phyloP scores from a whole-genome alignment of 1,140 invertebrate genomes.

The Carcinoscorpius rotundicauda region DNA sequence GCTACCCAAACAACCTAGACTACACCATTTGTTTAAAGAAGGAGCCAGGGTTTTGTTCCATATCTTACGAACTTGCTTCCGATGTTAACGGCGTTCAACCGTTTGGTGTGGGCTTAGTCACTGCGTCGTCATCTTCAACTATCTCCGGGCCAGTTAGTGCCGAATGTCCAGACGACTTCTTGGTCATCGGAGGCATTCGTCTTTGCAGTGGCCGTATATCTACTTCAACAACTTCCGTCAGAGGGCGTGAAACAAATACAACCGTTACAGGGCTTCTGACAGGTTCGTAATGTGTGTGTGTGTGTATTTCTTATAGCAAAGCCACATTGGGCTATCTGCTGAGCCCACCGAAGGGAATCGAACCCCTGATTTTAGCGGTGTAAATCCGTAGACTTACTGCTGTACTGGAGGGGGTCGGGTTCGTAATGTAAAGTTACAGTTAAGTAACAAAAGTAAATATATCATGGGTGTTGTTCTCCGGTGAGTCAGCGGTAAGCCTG shows the following conservation, averaged over 20 bases:
- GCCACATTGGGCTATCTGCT: no score
- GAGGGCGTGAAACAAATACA: slow-evolving; percentile 6
- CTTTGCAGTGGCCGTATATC: slow-evolving; percentile 18
- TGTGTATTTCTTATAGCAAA: no score
- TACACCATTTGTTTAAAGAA: slow-evolving; percentile 28
- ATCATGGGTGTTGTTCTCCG: no score
- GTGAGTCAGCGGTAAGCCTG: no score
- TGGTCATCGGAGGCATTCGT: slow-evolving; percentile 22
- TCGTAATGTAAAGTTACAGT: no score
- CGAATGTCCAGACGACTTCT: slow-evolving; percentile 24
- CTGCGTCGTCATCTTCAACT: neutral
- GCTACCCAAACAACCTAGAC: slow-evolving; percentile 44
- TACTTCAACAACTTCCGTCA: slow-evolving; percentile 5
- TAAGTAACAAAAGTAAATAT: no score
- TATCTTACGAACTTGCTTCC: slow-evolving; percentile 39
- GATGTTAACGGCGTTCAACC: slow-evolving; percentile 15
- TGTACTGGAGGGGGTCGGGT: no score
- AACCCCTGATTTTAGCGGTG: no score
- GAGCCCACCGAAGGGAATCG: no score
- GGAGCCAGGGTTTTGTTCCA: slow-evolving; percentile 28
- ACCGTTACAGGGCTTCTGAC: slow-evolving; percentile 13
- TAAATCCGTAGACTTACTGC: no score
- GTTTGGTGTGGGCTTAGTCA: slow-evolving; percentile 21
- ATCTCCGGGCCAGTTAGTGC: slow-evolving; percentile 10
- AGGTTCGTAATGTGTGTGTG: slow-evolving; percentile 3